Evolutionary conservation across 2,888 invertebrate species (phyloP).

Genomic region (Ornithoptera priamus): DNA sequence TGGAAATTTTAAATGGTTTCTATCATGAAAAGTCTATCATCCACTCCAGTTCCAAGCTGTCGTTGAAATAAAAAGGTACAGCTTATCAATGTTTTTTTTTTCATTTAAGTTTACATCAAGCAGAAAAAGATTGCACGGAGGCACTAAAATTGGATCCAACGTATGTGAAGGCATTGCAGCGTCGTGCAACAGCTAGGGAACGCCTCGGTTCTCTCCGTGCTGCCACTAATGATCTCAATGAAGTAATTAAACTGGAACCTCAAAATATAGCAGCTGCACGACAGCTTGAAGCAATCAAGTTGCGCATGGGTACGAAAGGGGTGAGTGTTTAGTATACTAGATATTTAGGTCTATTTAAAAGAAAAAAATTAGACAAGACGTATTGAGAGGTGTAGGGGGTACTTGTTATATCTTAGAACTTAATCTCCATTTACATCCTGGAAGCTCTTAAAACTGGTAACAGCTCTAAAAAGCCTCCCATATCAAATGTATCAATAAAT

Average conservation of each 20-base stretch:
- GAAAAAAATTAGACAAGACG: too few species aligned
- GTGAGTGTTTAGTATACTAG: slow-evolving; percentile 47
- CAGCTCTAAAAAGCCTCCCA: too few species aligned
- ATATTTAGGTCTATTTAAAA: background rate
- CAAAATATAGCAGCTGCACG: slow-evolving; percentile 84
- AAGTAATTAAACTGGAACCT: slow-evolving; percentile 88
- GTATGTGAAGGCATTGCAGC: slow-evolving; percentile 91
- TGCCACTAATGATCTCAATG: slow-evolving; percentile 85
- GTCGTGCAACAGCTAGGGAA: slow-evolving; percentile 88
- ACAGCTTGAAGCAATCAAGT: slow-evolving; percentile 80
- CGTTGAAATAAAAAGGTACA: background rate
- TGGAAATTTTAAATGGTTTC: too few species aligned
- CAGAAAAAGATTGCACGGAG: slow-evolving; percentile 89
- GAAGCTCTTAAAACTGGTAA: too few species aligned
- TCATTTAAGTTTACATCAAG: slow-evolving; percentile 80
- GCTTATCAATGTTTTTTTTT: background rate
- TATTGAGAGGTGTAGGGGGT: too few species aligned
- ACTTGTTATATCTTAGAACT: too few species aligned
- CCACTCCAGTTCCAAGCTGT: background rate
- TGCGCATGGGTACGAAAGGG: slow-evolving; percentile 74
- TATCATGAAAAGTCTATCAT: too few species aligned
- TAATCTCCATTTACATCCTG: too few species aligned
- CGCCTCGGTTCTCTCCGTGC: slow-evolving; percentile 84
- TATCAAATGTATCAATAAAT: too few species aligned
- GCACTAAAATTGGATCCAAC: slow-evolving; percentile 88